Conservation (phyloP, 2,113 vertebrate species). For the Castor canadensis region DNA sequence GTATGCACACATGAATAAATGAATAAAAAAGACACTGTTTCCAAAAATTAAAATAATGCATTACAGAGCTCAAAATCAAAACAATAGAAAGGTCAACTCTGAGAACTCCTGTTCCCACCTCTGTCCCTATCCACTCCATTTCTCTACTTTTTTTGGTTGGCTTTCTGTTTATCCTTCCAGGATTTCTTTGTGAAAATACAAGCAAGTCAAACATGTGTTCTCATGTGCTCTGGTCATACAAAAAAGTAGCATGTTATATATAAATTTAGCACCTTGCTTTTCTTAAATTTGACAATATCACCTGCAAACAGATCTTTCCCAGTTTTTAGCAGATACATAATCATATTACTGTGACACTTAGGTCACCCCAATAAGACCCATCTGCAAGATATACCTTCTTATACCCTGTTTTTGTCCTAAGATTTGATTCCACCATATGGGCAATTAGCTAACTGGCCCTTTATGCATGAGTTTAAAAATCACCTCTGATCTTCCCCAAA, state of each 20-base stretch:
- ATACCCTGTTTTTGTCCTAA: not conserved
- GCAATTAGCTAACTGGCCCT: not conserved
- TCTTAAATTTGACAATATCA: not conserved
- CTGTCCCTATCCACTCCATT: too few relatives aligned
- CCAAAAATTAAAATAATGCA: too few relatives aligned
- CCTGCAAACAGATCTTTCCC: not conserved
- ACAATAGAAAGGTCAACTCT: not conserved
- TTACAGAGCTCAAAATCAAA: constrained; percentile 6
- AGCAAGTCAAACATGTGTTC: constrained; percentile 36
- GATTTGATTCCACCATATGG: not conserved
- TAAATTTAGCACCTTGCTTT: not conserved
- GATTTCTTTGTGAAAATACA: not conserved
- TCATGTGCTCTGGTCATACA: constrained; percentile 9
- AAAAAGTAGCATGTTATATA: not conserved
- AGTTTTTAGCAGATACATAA: not conserved
- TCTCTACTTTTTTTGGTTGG: not conserved
- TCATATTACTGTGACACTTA: not conserved
- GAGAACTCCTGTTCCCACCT: not conserved
- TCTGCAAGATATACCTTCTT: not conserved
- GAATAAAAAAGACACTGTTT: too few relatives aligned
- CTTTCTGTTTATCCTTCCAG: not conserved
- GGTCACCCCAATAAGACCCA: not conserved
- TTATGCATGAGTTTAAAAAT: not conserved
- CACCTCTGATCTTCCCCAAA: not conserved
- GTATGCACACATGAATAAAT: too few relatives aligned